Evolutionary conservation across 2,888 invertebrate genomes (phyloP).

Genomic region (Fabriciana adippe): DNA sequence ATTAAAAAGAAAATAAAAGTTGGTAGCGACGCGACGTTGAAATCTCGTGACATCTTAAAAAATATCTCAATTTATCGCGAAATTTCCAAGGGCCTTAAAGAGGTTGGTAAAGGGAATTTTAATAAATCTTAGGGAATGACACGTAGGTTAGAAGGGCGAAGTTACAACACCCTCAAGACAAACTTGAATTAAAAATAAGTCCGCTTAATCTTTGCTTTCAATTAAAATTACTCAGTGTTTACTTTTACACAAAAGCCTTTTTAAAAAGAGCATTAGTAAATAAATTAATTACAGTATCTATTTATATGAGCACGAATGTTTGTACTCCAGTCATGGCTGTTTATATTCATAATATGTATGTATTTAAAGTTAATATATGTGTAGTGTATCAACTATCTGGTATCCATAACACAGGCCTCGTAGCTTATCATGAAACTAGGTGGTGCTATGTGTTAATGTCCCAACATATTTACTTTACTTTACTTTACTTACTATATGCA

Average conservation of each 20-base stretch:
- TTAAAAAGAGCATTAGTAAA: too few species aligned
- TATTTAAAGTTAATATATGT: too few species aligned
- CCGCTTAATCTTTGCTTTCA: conserved; percentile 30
- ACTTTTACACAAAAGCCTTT: background rate
- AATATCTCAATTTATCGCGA: conserved; percentile 25
- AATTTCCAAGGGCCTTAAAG: conserved; percentile 27
- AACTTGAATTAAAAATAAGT: conserved; percentile 29
- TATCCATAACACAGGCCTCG: too few species aligned
- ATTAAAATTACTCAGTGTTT: conserved; percentile 23
- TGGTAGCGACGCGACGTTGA: conserved; percentile 13
- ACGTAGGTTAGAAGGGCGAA: conserved; percentile 37
- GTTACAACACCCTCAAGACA: conserved; percentile 33
- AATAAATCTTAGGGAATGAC: conserved; percentile 41
- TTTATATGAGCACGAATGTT: too few species aligned
- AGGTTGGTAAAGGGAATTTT: conserved; percentile 31
- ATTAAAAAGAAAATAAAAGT: conserved; percentile 27
- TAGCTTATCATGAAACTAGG: too few species aligned
- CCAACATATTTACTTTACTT: too few species aligned
- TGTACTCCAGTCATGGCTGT: too few species aligned
- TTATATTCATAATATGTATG: too few species aligned
- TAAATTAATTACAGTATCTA: too few species aligned
- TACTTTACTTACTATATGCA: too few species aligned
- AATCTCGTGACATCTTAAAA: conserved; percentile 25
- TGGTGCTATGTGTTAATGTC: too few species aligned
- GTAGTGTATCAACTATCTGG: too few species aligned